Conservation (phyloP, 2,113 vertebrate species). For the Calidris pugnax region DNA sequence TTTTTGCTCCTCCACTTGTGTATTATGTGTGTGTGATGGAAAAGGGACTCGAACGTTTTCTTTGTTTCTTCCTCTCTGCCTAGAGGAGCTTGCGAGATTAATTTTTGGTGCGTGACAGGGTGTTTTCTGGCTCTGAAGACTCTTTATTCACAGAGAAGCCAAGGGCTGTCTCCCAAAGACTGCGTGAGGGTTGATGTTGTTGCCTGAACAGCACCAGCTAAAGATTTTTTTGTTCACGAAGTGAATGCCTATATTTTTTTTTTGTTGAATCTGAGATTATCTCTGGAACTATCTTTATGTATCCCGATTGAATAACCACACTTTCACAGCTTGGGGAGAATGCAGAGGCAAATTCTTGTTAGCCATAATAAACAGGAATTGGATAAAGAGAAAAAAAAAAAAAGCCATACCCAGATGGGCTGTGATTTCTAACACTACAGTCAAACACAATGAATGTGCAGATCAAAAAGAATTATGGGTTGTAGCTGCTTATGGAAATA, state of each 20-base stretch:
- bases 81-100: not conserved
- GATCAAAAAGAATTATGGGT: not conserved
- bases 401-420: not conserved
- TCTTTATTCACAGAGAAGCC: not conserved
- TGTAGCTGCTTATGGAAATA: not conserved
- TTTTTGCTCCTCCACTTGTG: slow-evolving; percentile 8
- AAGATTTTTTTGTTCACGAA: not conserved
- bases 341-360: not conserved
- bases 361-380: not conserved
- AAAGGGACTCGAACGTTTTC: not conserved
- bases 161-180: not conserved
- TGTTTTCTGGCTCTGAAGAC: not conserved
- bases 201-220: not conserved
- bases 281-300: not conserved
- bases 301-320: not conserved
- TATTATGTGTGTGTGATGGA: not conserved
- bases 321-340: not conserved
- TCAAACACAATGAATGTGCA: not conserved
- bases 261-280: not conserved
- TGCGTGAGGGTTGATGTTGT: not conserved
- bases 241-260: not conserved
- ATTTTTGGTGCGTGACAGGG: not conserved
- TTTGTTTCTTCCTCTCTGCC: slow-evolving; percentile 24
- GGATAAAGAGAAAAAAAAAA: not conserved
- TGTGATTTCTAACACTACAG: not conserved